Evolutionary conservation across 2,888 invertebrate species (phyloP).

Genomic region (Dascillus cervinus): DNA sequence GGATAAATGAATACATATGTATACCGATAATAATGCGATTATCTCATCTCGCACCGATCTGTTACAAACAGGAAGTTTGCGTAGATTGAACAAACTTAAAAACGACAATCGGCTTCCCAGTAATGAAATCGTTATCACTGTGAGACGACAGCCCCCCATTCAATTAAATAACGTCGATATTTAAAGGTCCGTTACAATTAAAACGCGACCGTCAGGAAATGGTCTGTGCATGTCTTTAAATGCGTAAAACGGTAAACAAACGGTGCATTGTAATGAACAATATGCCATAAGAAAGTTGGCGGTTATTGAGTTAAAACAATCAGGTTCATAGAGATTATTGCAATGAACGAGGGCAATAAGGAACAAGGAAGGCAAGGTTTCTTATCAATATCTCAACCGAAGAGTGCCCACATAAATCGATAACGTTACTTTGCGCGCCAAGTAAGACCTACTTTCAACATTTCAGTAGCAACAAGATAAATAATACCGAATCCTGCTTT

Average conservation of each 20-base stretch:
- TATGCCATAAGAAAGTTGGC: constrained; percentile 14
- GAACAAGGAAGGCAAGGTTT: constrained; percentile 18
- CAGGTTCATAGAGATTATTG: constrained; percentile 15
- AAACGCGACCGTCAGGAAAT: constrained; percentile 10
- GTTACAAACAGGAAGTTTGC: constrained; percentile 16
- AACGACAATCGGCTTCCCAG: constrained; percentile 11
- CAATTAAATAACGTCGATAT: constrained; percentile 4
- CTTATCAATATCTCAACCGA: constrained; percentile 15
- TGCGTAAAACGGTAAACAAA: constrained; percentile 10
- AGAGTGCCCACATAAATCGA: constrained; percentile 15
- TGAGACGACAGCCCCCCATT: no score
- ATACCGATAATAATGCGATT: constrained; percentile 3
- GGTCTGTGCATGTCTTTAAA: constrained; percentile 8
- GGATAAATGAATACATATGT: no score
- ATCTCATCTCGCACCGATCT: constrained; percentile 2
- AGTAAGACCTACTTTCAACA: no score
- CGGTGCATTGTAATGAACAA: no score
- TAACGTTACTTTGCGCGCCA: constrained; percentile 15
- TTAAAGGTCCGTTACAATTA: constrained; percentile 3
- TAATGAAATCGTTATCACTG: constrained; percentile 15
- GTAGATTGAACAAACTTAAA: constrained; percentile 12
- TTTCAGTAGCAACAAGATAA: no score
- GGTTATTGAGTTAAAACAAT: constrained; percentile 18
- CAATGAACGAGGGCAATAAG: constrained; percentile 17
- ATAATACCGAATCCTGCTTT: no score